Evolutionary conservation across 2,113 vertebrate genomes (phyloP), one percentile per base, ranked within the genome.

Genomic region (Triplophysa rosa): DNA sequence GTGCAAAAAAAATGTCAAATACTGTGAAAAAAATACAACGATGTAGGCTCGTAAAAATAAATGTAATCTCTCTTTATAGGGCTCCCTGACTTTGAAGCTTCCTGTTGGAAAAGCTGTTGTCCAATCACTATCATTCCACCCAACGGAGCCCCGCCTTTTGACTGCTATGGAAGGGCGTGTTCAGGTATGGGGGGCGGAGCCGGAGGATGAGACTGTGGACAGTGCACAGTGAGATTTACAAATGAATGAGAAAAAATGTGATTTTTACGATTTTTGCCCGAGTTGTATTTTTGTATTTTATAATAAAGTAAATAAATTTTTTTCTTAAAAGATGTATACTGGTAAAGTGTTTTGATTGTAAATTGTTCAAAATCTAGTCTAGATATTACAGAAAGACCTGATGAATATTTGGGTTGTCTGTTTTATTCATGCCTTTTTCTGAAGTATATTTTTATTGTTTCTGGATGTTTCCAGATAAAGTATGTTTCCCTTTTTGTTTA

Each of bases 71-170:
- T 1, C 1, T 8, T 81, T 58, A 0, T 78, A 99, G 97, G 96
- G 96, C 0, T 93, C 94, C 0, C 79, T 96, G 83, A 86, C 87
- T 0, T 80, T 95, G 84, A 93, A 91, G 65, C 86, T 98, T 69
- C 87, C 91, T 0, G 94, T 98, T 61, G 94, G 96, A 10, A 91
- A 88, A 0, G 85, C 91, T 0, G 95, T 95, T 0, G 95, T 99
- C 12, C 96, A 98, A 84, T 97, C 97, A 0, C 63, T 98, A 83
- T 90, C 95, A 64, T 97, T 95, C 89, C 97, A 98, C 80, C 97
- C 95, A 0, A 84, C 87, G 0, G 92, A 96, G 85, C 86, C 95
- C 67, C 87, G 90, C 78, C 93, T 98, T 62, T 92, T 98, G 19
- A 93, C 93, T 0, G 93, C 96, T 74, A 92, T 90, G 19, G 93